Conservation (phyloP, 1,140 invertebrate genomes). For the Globodera rostochiensis region DNA sequence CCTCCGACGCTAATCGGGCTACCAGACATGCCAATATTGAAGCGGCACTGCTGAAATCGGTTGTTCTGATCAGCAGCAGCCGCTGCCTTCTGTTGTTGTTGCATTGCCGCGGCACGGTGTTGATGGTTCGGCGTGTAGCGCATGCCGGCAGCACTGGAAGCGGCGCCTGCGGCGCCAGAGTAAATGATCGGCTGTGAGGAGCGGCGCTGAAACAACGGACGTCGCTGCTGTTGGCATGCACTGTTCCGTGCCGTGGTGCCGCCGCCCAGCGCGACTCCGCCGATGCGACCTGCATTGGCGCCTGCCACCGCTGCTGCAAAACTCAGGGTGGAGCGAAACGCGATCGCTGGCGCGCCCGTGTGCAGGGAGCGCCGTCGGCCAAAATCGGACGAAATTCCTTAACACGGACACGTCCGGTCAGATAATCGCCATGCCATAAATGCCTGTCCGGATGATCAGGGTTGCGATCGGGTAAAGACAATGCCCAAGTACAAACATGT, state of each 20-base stretch:
- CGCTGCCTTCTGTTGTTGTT: too few species aligned
- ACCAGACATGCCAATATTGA: not conserved
- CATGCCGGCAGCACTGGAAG: not conserved
- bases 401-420: not conserved
- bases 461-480: too few species aligned
- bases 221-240: constrained; percentile 14
- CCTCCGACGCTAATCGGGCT: not conserved
- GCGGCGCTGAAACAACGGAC: constrained; percentile 31
- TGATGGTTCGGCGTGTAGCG: not conserved
- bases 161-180: not conserved
- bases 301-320: constrained; percentile 21
- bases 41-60: not conserved
- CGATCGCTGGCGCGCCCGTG: constrained; percentile 58
- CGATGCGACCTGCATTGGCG: constrained; percentile 5
- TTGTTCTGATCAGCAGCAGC: too few species aligned
- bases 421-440: too few species aligned
- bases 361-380: constrained; percentile 56
- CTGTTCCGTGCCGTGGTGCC: constrained; percentile 1
- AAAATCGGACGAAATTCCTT: constrained; percentile 29
- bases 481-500: too few species aligned
- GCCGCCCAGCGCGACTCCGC: not conserved
- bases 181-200: constrained; percentile 42
- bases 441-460: too few species aligned
- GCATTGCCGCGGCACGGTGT: too few species aligned
- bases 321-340: constrained; percentile 52